A percentile compares a stretch with the other conserved stretches of the same genome.
Conservation (phyloP, 2,888 invertebrate genomes). For the Chrysopilus asiliformis region DNA sequence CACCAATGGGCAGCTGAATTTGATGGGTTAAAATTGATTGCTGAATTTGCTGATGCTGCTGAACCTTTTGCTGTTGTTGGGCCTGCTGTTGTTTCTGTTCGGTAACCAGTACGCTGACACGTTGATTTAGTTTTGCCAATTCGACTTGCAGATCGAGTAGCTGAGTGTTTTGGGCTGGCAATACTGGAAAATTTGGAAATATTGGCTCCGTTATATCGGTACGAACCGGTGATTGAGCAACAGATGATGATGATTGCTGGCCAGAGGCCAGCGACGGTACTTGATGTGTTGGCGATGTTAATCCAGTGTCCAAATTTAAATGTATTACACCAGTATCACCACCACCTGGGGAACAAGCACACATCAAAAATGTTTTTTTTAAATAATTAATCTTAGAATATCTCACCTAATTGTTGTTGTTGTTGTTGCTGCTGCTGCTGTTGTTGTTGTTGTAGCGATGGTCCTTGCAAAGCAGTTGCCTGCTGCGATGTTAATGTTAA, state of each 20-base stretch:
- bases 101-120: constrained; percentile 4
- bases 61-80: constrained; percentile 4
- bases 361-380: no score
- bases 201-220: constrained; percentile 8
- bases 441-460: constrained; percentile 12
- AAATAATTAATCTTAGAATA: no score
- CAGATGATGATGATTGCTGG: background rate
- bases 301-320: no score
- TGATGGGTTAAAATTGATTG: no score
- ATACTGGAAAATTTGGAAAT: constrained; percentile 19
- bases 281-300: no score
- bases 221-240: constrained; percentile 3
- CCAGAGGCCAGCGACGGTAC: no score
- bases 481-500: constrained; percentile 28
- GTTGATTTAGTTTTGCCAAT: constrained; percentile 37
- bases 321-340: no score
- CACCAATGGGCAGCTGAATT: no score
- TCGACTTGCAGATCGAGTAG: constrained; percentile 46
- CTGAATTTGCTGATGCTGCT: no score
- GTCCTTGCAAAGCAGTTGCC: constrained; percentile 17
- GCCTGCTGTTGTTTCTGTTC: constrained; percentile 8
- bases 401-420: no score
- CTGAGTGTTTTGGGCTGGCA: constrained; percentile 38
- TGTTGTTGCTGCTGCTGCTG: constrained; percentile 2
- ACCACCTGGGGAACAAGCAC: no score